Evolutionary conservation across 2,113 vertebrate genomes (phyloP).

Genomic region (Eublepharis macularius): DNA sequence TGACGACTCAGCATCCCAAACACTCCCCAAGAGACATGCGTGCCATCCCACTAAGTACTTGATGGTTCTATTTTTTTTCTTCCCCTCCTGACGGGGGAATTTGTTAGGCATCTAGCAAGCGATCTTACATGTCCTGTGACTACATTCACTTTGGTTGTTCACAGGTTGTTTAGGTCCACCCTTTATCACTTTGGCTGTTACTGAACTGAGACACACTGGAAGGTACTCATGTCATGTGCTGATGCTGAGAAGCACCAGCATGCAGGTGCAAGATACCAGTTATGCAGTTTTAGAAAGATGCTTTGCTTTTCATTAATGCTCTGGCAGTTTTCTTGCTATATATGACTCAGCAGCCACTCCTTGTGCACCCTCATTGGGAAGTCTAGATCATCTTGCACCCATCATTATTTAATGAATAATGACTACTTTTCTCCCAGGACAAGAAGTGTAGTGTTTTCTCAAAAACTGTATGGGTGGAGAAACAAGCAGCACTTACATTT

Average conservation of each 20-base stretch:
- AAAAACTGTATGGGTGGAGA: constrained; percentile 26
- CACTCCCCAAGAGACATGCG: too few relatives aligned
- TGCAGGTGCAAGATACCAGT: neutral
- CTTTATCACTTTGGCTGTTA: too few relatives aligned
- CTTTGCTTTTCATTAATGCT: neutral
- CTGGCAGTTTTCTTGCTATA: neutral
- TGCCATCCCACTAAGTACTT: too few relatives aligned
- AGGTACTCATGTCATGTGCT: neutral
- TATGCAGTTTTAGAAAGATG: neutral
- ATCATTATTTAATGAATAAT: neutral
- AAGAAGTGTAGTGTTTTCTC: constrained; percentile 15
- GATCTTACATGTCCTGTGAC: too few relatives aligned
- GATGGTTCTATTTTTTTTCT: too few relatives aligned
- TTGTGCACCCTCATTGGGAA: neutral
- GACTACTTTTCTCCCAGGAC: constrained; percentile 20
- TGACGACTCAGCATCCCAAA: too few relatives aligned
- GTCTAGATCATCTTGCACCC: neutral
- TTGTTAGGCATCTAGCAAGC: too few relatives aligned
- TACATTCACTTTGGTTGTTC: too few relatives aligned
- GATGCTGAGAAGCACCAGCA: neutral
- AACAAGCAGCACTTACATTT: constrained; percentile 46
- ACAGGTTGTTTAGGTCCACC: too few relatives aligned
- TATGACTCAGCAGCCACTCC: neutral
- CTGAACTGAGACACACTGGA: neutral
- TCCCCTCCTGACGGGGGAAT: too few relatives aligned